Conservation (phyloP, 2,113 vertebrate species). For the Macheiramphus alcinus region DNA sequence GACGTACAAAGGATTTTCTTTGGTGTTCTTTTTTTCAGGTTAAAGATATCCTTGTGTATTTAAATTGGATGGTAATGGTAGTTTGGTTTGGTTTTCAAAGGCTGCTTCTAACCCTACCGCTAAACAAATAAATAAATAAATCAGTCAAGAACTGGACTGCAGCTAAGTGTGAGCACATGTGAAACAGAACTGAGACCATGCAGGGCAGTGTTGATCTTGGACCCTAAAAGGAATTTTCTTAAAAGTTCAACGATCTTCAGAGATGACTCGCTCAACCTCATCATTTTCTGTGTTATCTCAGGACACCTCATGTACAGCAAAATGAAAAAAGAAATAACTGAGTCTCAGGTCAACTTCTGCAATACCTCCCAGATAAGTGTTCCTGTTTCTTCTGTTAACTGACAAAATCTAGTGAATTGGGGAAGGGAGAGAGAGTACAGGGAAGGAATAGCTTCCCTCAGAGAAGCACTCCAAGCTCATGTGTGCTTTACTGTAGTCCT, state of each 20-base stretch:
- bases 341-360: not conserved
- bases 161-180: not conserved
- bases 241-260: slow-evolving; percentile 4
- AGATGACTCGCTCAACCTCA: not conserved
- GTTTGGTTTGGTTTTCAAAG: not conserved
- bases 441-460: not conserved
- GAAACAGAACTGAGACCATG: not conserved
- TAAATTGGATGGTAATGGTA: not conserved
- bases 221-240: not conserved
- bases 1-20: not conserved
- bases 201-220: not conserved
- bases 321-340: not conserved
- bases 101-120: not conserved
- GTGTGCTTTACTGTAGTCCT: not conserved
- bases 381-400: not conserved
- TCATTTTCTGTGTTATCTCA: not conserved
- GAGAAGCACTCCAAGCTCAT: not conserved
- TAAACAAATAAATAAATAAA: not conserved
- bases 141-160: not conserved
- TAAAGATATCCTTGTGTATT: not conserved
- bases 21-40: not conserved
- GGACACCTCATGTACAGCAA: not conserved
- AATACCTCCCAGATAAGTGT: not conserved
- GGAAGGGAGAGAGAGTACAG: not conserved
- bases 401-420: not conserved